Evolutionary conservation across 2,888 invertebrate genomes (phyloP), one percentile per base, ranked within the genome.

Genomic region (Leptogaster cylindrica): DNA sequence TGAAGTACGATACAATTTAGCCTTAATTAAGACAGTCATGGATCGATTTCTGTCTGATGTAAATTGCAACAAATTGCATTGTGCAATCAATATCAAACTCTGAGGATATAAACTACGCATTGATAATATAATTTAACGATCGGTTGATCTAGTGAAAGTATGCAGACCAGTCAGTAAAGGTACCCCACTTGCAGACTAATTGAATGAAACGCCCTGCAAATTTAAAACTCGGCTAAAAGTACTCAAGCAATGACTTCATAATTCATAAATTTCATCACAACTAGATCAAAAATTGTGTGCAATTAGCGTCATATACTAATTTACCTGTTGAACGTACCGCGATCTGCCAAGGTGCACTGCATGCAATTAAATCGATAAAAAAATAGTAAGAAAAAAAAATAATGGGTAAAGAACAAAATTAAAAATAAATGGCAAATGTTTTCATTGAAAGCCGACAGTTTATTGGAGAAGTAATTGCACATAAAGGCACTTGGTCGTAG

Each of bases 221-320:
- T 39, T 55, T 55, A 55, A 55, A 55, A 55, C 36, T 25, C 39
- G 55, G 33, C 55, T 31, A 25, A 36, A n/a, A 23, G 23, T 18
- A 18, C 23, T 25, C 8, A 25, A 16, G 50, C 27, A 50, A 4
- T 1, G 36, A 12, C 33, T 20, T 55, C 55, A 55, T 55, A 55
- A 55, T 36, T 55, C 55, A 55, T 55, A 55, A 55, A 55, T 55
- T 55, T 55, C 55, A 55, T 55, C 55, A 55, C 39, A 55, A 6
- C 18, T 36, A 7, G 55, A 2, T 39, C 20, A 8, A 20, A n/a
- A 20, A 14, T 4, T n/a, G 6, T 7, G 7, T 20, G 55, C 36
- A 10, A 36, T 55, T 20, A 14, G 18, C 36, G 36, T 20, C n/a
- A 23, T n/a, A 14, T 48, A 23, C 14, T 39, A 7, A 12, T 23